These are phyloP conservation scores for Pediacus dermestoides DNA, from an alignment of 2,888 invertebrate genomes.

Conservation along the genomic window DNA sequence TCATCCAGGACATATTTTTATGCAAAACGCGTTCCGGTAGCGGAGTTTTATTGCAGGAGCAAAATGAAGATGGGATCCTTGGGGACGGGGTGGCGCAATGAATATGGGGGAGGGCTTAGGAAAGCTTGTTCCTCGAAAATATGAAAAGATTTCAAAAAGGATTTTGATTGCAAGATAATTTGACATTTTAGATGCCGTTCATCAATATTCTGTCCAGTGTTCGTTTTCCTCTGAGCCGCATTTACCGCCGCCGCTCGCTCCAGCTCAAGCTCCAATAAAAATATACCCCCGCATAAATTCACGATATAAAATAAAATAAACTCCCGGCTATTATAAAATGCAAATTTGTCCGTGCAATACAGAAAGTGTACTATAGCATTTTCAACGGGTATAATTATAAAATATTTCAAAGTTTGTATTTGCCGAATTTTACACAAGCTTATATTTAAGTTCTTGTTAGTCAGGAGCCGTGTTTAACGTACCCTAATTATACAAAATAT, in stretches of 20 bases:
- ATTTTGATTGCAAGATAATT: slow-evolving; percentile 40
- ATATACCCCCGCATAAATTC: slow-evolving; percentile 13
- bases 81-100: slow-evolving; percentile 35
- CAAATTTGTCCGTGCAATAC: slow-evolving; percentile 8
- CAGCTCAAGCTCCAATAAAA: slow-evolving; percentile 14
- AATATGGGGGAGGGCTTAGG: slow-evolving; percentile 38
- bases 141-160: slow-evolving; percentile 37
- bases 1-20: slow-evolving; percentile 47
- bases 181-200: slow-evolving; percentile 36
- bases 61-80: slow-evolving; percentile 46
- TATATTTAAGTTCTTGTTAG: too few relatives aligned
- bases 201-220: slow-evolving; percentile 37
- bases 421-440: too few relatives aligned
- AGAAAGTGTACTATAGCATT: too few relatives aligned
- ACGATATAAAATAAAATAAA: slow-evolving; percentile 7
- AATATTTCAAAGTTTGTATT: too few relatives aligned
- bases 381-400: too few relatives aligned
- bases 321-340: slow-evolving; percentile 13
- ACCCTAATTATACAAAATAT: too few relatives aligned
- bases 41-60: slow-evolving; percentile 47
- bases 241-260: slow-evolving; percentile 16
- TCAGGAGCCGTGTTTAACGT: too few relatives aligned
- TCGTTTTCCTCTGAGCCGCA: slow-evolving; percentile 28
- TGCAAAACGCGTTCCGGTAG: slow-evolving; percentile 48
- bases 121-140: slow-evolving; percentile 37